Base-by-base conservation (phyloP, 2,888 invertebrate genomes). In the Dendrolimus pini region DNA sequence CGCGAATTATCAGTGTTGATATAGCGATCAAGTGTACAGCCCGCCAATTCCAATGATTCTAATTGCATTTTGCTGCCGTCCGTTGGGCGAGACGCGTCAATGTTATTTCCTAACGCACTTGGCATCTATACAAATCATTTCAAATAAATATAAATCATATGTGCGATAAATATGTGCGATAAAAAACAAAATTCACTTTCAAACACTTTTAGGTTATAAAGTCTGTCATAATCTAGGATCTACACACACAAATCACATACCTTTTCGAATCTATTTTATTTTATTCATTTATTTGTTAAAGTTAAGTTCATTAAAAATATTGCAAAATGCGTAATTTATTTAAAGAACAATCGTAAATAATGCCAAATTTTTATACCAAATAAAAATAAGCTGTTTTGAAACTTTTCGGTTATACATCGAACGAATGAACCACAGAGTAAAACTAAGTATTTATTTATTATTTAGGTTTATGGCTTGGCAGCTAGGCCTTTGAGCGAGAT, bases 11-110 rank as follows among this genome's bases (percentile, higher is more conserved):
- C 96, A 59, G 91, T 87, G 59, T 84, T 84, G 65, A 95, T 92
- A 68, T 95, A 94, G 82, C 93, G 94, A 78, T 97, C 97, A 53
- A 97, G 89, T 84, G 95, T 94, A 78, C 94, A 94, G 53, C 96
- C 96, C 56, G 96, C 96, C 69, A 94, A 88, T 83, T 96, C 96
- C 68, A 96, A 86, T 58, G 93, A 93, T 71, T 95, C 95, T 54
- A 90, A 78, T 74, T 93, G 92, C 88, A 91, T 89, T 73, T 87
- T 91, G 59, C 75, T 78, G 66, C 77, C 76, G 66, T 89, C 84
- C 61, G 69, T 69, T 59, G 77, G 73, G 61, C 77, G 78, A 60
- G 80, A 67, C 65, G 71, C 69, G 62, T 86, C 84, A 65, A 82
- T 75, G 77, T 74, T 78, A 69, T 71, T 82, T 59, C 61, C 67